Evolutionary conservation across 1,140 invertebrate species (phyloP), one percentile per base, ranked within the genome.

Genomic region (Stegodyphus dumicola): DNA sequence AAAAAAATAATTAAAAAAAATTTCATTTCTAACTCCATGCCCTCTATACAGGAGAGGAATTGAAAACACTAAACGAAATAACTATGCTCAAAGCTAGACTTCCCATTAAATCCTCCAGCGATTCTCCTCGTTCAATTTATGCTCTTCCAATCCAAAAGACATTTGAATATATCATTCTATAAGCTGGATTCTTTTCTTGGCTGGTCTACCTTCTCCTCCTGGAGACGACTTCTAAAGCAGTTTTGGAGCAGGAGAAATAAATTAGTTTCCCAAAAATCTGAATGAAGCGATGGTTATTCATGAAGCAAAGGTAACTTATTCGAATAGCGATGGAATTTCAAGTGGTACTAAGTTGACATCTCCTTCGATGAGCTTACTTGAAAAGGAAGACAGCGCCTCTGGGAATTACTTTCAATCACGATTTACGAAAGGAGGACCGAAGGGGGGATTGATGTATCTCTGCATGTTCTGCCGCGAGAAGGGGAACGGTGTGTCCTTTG

Each of bases 401-500:
- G 70, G 33, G 70, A 73, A 73, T 73, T 73, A 73, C 70, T 73
- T 73, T 73, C 70, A 73, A 73, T 73, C 70, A 73, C 70, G 70
- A 73, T 73, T 73, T 73, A 73, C 2, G 33, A 7, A 33, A 33
- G 33, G 33, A 33, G 33, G 33, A 33, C 33, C 3, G 33, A 33
- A 33, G 33, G 33, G 33, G 33, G 33, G 33, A 33, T 33, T 33
- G 33, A 33, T 33, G 33, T 33, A 33, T 33, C 33, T 33, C 33
- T 33, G 33, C 3, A 33, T 33, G 33, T 33, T 33, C 33, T 33
- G 33, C 33, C 33, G 33, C 33, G 33, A 33, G 33, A 33, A 33
- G 33, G 3, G 33, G 33, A 33, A 33, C 33, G 33, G 33, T 33
- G 33, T 33, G 33, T 33, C 33, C 33, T 33, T 33, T 33, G 33